Conservation (phyloP, 2,888 invertebrate species). For the Microdon myrmicae region DNA sequence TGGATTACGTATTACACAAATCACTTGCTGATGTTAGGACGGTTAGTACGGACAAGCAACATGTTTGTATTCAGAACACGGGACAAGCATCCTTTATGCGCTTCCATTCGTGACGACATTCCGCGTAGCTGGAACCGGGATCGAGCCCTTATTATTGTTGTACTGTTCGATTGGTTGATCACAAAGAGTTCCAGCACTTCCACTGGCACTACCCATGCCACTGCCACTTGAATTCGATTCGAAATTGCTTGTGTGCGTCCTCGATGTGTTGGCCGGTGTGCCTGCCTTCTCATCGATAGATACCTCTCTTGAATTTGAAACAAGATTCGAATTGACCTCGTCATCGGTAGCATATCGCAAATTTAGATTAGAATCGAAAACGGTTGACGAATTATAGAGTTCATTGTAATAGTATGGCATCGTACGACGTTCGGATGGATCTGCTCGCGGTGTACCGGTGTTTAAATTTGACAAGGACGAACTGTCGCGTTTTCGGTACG, state of each 20-base stretch:
- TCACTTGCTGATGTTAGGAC: not conserved
- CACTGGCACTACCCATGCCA: constrained; percentile 43
- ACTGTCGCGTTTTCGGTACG: constrained; percentile 55
- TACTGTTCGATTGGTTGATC: constrained; percentile 28
- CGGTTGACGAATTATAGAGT: constrained; percentile 60
- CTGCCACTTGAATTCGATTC: constrained; percentile 45
- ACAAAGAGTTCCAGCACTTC: constrained; percentile 38
- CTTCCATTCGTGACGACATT: constrained; percentile 43
- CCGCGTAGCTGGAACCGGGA: constrained; percentile 45
- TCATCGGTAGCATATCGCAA: constrained; percentile 59
- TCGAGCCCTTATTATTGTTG: constrained; percentile 23
- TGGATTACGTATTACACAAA: constrained; percentile 4
- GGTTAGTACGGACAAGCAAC: constrained; percentile 21
- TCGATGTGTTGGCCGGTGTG: constrained; percentile 30
- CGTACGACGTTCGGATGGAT: constrained; percentile 60
- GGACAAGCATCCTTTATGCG: constrained; percentile 34
- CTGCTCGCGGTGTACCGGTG: constrained; percentile 52
- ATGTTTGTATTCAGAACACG: constrained; percentile 3
- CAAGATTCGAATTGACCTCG: constrained; percentile 42
- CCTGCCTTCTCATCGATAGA: constrained; percentile 37
- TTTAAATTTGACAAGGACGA: constrained; percentile 58
- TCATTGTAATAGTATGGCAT: constrained; percentile 66
- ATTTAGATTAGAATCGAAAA: constrained; percentile 66
- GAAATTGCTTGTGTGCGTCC: constrained; percentile 33
- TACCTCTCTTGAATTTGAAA: constrained; percentile 33